Percentiles rank a stretch among this genome's conserved stretches.
Evolutionary conservation across 2,113 vertebrate genomes (phyloP).

Genomic region (Ahaetulla prasina): DNA sequence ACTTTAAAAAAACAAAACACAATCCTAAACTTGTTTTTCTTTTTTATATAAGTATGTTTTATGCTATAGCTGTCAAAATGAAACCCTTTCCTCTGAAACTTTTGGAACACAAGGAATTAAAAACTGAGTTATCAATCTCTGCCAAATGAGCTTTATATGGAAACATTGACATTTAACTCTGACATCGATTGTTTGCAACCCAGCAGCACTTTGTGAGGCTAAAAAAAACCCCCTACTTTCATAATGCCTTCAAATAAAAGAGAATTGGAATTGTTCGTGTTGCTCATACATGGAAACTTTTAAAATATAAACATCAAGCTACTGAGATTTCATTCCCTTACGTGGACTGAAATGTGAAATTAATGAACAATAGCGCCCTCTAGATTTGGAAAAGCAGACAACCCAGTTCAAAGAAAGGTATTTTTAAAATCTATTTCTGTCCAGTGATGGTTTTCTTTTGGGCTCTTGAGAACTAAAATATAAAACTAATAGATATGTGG

Average conservation of each 20-base stretch:
- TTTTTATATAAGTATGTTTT: neutral
- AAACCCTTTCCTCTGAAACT: slow-evolving; percentile 41
- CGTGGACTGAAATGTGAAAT: slow-evolving; percentile 64
- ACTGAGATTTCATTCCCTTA: slow-evolving; percentile 17
- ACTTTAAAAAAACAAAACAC: neutral
- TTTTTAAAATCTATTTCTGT: slow-evolving; percentile 46
- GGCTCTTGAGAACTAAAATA: slow-evolving; percentile 8
- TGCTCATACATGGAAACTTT: slow-evolving; percentile 52
- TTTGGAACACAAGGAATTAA: slow-evolving; percentile 41
- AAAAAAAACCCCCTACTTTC: slow-evolving; percentile 46
- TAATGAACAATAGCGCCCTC: slow-evolving; percentile 78
- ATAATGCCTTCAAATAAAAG: slow-evolving; percentile 47
- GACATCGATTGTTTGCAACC: slow-evolving; percentile 44
- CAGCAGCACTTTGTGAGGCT: slow-evolving; percentile 23
- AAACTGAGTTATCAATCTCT: slow-evolving; percentile 44
- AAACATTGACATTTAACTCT: slow-evolving; percentile 54
- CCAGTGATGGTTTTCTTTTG: slow-evolving; percentile 37
- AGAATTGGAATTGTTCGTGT: slow-evolving; percentile 58
- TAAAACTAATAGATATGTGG: slow-evolving; percentile 30
- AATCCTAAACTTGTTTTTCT: neutral
- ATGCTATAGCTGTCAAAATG: slow-evolving; percentile 33
- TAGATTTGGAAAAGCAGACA: slow-evolving; percentile 61
- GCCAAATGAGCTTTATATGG: slow-evolving; percentile 49
- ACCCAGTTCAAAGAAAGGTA: slow-evolving; percentile 36
- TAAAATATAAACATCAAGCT: slow-evolving; percentile 59